Conservation (phyloP, 2,113 vertebrate genomes). For the Eonycteris spelaea region DNA sequence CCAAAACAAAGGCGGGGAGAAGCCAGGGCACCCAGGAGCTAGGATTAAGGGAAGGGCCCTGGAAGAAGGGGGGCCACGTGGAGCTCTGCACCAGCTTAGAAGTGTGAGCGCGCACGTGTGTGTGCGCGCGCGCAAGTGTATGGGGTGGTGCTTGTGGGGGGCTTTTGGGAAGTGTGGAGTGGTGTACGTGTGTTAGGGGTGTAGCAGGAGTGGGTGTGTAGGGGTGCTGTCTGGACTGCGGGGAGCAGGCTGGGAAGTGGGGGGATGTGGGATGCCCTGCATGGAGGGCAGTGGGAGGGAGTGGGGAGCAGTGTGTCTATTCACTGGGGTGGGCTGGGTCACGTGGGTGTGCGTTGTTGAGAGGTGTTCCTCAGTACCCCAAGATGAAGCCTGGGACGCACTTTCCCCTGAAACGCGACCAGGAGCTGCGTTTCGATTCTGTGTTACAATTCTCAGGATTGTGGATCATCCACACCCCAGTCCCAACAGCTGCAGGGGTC, state of each 20-base stretch:
- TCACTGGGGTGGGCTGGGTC: not conserved
- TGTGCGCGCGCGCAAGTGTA: too few species aligned
- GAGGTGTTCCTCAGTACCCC: not conserved
- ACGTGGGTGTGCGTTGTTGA: not conserved
- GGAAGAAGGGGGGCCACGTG: not conserved
- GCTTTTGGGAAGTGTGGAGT: not conserved
- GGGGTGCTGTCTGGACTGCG: too few species aligned
- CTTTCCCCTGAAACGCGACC: not conserved
- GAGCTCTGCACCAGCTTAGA: not conserved
- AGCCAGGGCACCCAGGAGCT: not conserved
- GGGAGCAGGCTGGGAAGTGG: too few species aligned
- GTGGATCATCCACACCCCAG: not conserved
- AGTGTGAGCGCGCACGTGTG: too few species aligned
- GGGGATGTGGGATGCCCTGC: too few species aligned
- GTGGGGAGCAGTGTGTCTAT: too few species aligned
- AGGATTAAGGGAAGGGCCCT: not conserved
- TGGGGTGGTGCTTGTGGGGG: too few species aligned
- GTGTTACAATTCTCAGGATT: not conserved
- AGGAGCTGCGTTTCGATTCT: not conserved
- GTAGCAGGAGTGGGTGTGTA: too few species aligned
- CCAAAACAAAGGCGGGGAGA: not conserved
- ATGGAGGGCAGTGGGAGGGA: too few species aligned
- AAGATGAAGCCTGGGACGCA: not conserved
- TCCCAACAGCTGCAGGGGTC: not conserved
- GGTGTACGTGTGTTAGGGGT: not conserved